These are phyloP conservation scores for Cataglyphis rosenhaueri DNA, from an alignment of 2,888 invertebrate species.

Conservation along the genomic window DNA sequence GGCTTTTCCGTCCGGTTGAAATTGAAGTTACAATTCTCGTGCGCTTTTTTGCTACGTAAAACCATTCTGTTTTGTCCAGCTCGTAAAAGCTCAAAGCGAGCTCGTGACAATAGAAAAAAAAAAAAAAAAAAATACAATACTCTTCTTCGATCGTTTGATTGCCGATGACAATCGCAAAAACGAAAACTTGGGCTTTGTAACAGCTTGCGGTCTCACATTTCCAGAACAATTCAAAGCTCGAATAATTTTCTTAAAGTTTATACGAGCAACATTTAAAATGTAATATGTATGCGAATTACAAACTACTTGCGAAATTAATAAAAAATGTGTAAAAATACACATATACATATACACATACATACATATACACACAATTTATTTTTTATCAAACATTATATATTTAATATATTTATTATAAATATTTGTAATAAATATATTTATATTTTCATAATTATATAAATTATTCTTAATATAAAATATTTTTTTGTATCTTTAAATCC, in stretches of 20 bases:
- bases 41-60: conserved; percentile 26
- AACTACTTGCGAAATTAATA: background rate
- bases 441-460: background rate
- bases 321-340: background rate
- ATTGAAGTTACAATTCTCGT: background rate
- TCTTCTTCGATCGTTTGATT: background rate
- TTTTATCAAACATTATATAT: background rate
- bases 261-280: background rate
- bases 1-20: background rate
- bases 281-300: background rate
- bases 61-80: background rate
- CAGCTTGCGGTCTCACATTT: background rate
- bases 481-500: background rate
- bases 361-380: background rate
- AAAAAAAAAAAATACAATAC: background rate
- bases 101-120: background rate
- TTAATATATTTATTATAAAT: background rate
- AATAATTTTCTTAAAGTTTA: background rate
- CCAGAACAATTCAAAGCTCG: background rate
- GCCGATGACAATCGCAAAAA: background rate
- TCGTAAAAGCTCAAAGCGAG: background rate
- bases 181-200: background rate
- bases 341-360: background rate
- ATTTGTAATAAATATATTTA: background rate
- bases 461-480: background rate